Percentiles rank a stretch among this genome's conserved stretches.
These are phyloP conservation scores for Drosophila hamatofila DNA, from an alignment of 2,888 invertebrate species.

Conservation along the genomic window DNA sequence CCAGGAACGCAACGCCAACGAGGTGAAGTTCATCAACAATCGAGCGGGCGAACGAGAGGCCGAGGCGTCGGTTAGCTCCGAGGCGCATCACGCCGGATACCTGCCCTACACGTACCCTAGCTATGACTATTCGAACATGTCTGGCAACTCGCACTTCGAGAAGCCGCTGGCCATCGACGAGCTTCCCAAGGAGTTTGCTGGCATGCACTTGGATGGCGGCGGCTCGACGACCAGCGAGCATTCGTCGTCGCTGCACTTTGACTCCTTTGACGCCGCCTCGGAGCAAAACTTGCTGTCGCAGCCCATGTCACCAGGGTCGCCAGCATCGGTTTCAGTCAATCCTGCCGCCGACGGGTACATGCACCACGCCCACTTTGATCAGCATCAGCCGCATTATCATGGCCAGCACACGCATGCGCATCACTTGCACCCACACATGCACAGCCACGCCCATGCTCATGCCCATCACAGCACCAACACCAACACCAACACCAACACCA, in stretches of 20 bases:
- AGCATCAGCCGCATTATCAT: conserved; percentile 43
- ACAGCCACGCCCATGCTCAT: conserved; percentile 40
- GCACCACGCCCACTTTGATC: conserved; percentile 62
- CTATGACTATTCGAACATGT: conserved; percentile 85
- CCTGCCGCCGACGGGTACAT: conserved; percentile 74
- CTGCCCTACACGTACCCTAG: conserved; percentile 83
- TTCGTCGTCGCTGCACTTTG: conserved; percentile 81
- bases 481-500: conserved; percentile 30
- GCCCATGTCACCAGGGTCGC: conserved; percentile 79
- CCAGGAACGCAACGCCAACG: conserved; percentile 82
- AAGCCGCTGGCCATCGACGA: conserved; percentile 84
- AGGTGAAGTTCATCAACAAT: conserved; percentile 85
- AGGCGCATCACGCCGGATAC: conserved; percentile 82
- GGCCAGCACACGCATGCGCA: conserved; percentile 39
- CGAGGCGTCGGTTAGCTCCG: conserved; percentile 77
- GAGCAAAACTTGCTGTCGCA: conserved; percentile 83
- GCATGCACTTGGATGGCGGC: conserved; percentile 54
- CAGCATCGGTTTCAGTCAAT: conserved; percentile 78
- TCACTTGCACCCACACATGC: conserved; percentile 47
- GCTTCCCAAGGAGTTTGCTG: conserved; percentile 72
- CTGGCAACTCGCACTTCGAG: conserved; percentile 84
- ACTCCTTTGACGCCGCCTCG: conserved; percentile 83
- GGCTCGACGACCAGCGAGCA: conserved; percentile 77
- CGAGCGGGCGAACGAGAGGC: conserved; percentile 41
- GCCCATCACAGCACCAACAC: conserved; percentile 39